These are phyloP conservation scores for Sminthurides bifidus DNA, from an alignment of 1,140 invertebrate genomes.

Conservation along the genomic window DNA sequence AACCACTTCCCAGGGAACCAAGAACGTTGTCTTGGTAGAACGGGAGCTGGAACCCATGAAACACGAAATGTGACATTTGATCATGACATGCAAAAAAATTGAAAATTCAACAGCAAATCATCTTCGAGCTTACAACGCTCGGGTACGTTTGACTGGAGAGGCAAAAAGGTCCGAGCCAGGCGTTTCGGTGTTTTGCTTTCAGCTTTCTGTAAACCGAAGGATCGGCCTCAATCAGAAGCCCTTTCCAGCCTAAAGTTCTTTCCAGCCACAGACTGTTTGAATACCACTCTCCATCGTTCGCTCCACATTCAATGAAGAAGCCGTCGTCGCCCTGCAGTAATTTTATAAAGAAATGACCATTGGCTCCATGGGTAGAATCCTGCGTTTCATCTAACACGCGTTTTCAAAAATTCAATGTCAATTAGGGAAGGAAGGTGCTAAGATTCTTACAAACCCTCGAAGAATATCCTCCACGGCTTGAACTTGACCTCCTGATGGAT, in stretches of 20 bases:
- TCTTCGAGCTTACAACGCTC: background rate
- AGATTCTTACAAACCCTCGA: constrained; percentile 1
- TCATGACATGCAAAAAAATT: background rate
- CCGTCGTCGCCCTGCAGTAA: constrained; percentile 30
- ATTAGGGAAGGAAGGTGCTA: no score
- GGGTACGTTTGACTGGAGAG: constrained; percentile 22
- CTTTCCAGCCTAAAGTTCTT: constrained; percentile 21
- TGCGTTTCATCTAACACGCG: background rate
- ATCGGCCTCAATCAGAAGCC: constrained; percentile 26
- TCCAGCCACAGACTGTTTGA: constrained; percentile 35
- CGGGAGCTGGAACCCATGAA: background rate
- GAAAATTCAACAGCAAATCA: background rate
- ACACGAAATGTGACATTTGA: background rate
- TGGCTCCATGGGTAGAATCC: no score
- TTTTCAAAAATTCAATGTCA: background rate
- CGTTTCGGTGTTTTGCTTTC: constrained; percentile 32
- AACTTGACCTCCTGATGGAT: background rate
- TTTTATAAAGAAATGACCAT: no score
- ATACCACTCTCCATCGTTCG: constrained; percentile 34
- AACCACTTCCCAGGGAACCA: background rate
- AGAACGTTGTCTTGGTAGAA: background rate
- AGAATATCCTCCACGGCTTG: constrained; percentile 1
- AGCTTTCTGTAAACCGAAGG: constrained; percentile 32
- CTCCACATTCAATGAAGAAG: constrained; percentile 36
- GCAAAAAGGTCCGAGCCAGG: constrained; percentile 17